phyloP scores from a whole-genome alignment of 2,797 vertebrate genomes.

The Rhinoraja longicauda region DNA sequence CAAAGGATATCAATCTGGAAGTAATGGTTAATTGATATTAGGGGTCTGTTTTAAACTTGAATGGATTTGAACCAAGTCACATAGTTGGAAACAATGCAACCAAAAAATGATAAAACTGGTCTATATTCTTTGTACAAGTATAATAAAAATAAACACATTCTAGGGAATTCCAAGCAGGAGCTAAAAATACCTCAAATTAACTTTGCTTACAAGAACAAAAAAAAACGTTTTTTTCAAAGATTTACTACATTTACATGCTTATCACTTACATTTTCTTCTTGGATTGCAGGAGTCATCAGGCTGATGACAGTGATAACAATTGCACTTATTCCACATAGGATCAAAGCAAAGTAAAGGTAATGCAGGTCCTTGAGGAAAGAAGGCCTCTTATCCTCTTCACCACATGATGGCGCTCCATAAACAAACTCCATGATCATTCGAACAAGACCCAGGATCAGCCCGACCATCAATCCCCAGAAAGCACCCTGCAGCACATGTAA shows the following conservation, averaged over 20 bases:
- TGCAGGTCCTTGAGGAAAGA: slow-evolving; percentile 73
- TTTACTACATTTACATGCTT: slow-evolving; percentile 15
- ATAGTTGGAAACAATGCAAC: not conserved
- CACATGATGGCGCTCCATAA: slow-evolving; percentile 67
- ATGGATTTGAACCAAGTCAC: too few species aligned
- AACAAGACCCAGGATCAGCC: slow-evolving; percentile 66
- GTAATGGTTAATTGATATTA: not conserved
- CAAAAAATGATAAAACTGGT: not conserved
- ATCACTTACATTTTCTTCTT: slow-evolving; percentile 70
- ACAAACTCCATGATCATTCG: slow-evolving; percentile 82
- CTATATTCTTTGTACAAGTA: not conserved
- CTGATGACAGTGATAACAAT: slow-evolving; percentile 65
- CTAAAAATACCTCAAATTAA: not conserved
- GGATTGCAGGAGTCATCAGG: slow-evolving; percentile 70
- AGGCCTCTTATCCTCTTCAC: slow-evolving; percentile 72
- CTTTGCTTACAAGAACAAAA: not conserved
- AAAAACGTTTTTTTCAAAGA: not conserved
- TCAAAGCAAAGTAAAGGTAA: slow-evolving; percentile 89
- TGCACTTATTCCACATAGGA: slow-evolving; percentile 68
- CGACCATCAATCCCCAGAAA: slow-evolving; percentile 85
- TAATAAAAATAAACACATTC: not conserved
- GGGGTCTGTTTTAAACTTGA: not conserved
- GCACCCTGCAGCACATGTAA: slow-evolving; percentile 66
- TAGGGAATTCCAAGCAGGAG: not conserved
- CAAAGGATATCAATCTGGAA: not conserved